Evolutionary conservation across 2,113 vertebrate genomes (phyloP), one percentile per base, ranked within the genome.

Genomic region (Ctenomys sociabilis): DNA sequence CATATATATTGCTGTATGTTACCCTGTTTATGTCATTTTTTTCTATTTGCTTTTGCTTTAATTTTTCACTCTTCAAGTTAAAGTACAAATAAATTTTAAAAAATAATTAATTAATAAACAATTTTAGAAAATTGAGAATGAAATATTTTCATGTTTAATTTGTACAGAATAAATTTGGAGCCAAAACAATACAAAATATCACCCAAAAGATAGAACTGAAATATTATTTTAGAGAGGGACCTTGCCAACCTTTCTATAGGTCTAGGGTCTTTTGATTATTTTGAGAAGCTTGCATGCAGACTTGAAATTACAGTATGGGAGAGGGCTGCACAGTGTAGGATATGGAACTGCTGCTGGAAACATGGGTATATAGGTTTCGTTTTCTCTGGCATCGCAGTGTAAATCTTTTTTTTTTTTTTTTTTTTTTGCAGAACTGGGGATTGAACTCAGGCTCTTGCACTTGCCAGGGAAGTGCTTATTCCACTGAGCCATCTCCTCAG

Each of bases 141-240:
- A 78, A 84, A 35, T 73, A 6, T 45, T 95, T 92, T 88, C 43
- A 61, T 19, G 21, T 83, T 11, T 83, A 54, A 86, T 37, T 91
- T 59, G 12, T 54, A 80, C 17, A 82, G 72, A 87, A 57, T 85
- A 86, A 86, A 89, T 86, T 91, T 84, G 63, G 40, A 95, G 75
- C 59, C 43, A 82, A 95, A 96, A 59, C 66, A n/a, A 66, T 78
- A 83, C 19, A 80, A 66, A 86, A 81, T 43, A 32, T 37, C 28
- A 75, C 19, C 26, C 14, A 86, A 63, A 40, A 35, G 75, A 45
- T 70, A 57, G 63, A 52, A 49, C 49, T 52, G 6, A 88, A 85
- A 90, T 59, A 40, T 7, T 49, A 78, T 17, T 59, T 90, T 59
- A 35, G 32, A 85, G 68, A 54, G 66, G 28, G 92, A 30, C 24